phyloP scores from a whole-genome alignment of 2,113 vertebrate species.

The Nematolebias whitei region DNA sequence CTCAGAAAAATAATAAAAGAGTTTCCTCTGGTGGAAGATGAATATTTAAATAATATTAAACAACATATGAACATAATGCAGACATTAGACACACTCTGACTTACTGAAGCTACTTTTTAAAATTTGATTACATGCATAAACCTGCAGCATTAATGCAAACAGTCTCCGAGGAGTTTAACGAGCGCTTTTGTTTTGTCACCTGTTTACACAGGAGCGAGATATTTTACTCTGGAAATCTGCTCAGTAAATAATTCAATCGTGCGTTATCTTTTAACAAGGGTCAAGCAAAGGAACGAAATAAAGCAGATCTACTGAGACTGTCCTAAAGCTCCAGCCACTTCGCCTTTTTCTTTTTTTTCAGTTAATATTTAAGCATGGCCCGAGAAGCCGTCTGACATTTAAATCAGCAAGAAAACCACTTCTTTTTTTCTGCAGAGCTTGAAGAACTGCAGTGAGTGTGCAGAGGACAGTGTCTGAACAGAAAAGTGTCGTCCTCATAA shows the following conservation, averaged over 20 bases:
- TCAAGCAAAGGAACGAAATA: not conserved
- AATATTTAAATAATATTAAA: too few relatives aligned
- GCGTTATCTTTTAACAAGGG: not conserved
- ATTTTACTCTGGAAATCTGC: slow-evolving; percentile 7
- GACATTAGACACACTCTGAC: too few relatives aligned
- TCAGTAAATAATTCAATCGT: not conserved
- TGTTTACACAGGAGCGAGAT: not conserved
- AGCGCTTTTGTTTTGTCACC: not conserved
- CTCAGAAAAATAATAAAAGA: too few relatives aligned
- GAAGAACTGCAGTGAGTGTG: slow-evolving; percentile 3
- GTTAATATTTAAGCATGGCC: slow-evolving; percentile 2
- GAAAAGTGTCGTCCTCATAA: not conserved
- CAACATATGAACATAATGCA: too few relatives aligned
- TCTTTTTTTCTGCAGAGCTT: slow-evolving; percentile 19
- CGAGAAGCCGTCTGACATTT: not conserved
- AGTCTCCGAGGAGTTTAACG: not conserved
- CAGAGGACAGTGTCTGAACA: slow-evolving; percentile 6
- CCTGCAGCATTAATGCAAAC: not conserved
- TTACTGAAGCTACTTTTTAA: not conserved
- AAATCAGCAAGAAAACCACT: slow-evolving; percentile 16
- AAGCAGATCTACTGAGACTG: not conserved
- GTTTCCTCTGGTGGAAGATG: too few relatives aligned
- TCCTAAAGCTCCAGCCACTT: too few relatives aligned
- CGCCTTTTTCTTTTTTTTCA: not conserved
- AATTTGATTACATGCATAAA: not conserved